Evolutionary conservation across 2,888 invertebrate species (phyloP).

Genomic region (Acrobasis repandana): DNA sequence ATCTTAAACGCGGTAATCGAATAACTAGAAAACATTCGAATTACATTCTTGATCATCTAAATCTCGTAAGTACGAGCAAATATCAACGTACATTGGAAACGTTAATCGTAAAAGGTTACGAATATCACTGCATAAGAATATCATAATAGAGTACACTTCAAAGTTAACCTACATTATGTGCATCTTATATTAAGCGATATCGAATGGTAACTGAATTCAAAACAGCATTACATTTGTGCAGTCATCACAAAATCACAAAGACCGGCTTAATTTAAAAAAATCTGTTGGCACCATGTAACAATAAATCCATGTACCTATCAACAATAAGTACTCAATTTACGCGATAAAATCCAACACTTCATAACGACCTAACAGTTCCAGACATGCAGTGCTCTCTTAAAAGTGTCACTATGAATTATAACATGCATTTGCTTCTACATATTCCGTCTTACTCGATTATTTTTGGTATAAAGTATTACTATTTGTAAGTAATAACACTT

Average conservation of each 20-base stretch:
- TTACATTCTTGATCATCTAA: conserved; percentile 10
- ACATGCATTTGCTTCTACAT: conserved; percentile 56
- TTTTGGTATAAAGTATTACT: conserved; percentile 51
- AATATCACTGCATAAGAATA: conserved; percentile 69
- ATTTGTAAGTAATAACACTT: conserved; percentile 30
- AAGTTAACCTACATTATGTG: conserved; percentile 46
- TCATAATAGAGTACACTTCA: conserved; percentile 49
- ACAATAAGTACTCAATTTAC: conserved; percentile 28
- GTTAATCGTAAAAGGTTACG: conserved; percentile 42
- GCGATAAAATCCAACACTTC: conserved; percentile 27
- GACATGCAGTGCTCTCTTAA: conserved; percentile 42
- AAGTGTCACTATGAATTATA: conserved; percentile 35
- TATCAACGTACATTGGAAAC: conserved; percentile 15
- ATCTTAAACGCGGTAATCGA: conserved; percentile 5
- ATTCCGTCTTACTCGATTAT: conserved; percentile 50
- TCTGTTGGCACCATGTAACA: conserved; percentile 35
- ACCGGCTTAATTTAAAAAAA: conserved; percentile 21
- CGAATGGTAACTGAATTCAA: conserved; percentile 67
- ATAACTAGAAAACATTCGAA: conserved; percentile 11
- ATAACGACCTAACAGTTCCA: conserved; percentile 34
- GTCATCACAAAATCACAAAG: conserved; percentile 30
- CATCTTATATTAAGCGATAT: conserved; percentile 46
- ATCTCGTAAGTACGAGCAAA: conserved; percentile 19
- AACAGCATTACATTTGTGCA: conserved; percentile 50
- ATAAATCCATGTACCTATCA: conserved; percentile 10